phyloP scores from a whole-genome alignment of 2,113 vertebrate genomes.

The Edolisoma coerulescens region DNA sequence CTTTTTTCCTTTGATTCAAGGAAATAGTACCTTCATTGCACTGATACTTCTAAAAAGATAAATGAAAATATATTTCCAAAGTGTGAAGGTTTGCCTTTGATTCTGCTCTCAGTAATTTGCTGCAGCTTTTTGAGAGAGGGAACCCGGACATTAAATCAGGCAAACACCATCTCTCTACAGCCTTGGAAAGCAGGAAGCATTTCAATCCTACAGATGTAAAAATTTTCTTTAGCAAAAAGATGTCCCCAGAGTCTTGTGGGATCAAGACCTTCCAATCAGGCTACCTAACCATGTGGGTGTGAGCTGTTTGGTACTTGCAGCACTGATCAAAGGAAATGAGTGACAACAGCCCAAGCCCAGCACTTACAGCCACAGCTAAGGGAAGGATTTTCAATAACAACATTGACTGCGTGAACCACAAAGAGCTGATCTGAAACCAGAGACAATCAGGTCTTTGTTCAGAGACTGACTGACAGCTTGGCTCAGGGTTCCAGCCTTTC shows the following conservation, averaged over 20 bases:
- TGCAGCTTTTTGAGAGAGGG: background rate
- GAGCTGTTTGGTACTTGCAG: background rate
- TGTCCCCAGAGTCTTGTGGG: background rate
- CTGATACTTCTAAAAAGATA: background rate
- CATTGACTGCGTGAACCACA: background rate
- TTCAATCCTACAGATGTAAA: background rate
- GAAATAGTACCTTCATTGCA: background rate
- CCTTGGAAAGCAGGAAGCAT: background rate
- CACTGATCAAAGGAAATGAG: background rate
- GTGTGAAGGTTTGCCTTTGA: background rate
- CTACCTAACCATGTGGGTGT: background rate
- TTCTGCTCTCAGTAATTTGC: background rate
- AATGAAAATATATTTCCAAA: background rate
- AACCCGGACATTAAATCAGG: background rate
- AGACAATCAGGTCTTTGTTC: background rate
- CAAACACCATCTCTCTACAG: background rate
- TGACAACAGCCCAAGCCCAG: background rate
- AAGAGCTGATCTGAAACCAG: background rate
- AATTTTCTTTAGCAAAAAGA: background rate
- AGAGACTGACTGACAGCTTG: background rate
- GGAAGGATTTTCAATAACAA: background rate
- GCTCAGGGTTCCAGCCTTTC: background rate
- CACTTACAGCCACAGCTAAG: background rate
- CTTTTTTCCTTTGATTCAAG: background rate
- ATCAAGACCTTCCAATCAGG: background rate